Percentiles rank a stretch among this genome's conserved stretches.
These are phyloP conservation scores for Tragopan temminckii DNA, from an alignment of 2,797 vertebrate genomes.

Conservation along the genomic window DNA sequence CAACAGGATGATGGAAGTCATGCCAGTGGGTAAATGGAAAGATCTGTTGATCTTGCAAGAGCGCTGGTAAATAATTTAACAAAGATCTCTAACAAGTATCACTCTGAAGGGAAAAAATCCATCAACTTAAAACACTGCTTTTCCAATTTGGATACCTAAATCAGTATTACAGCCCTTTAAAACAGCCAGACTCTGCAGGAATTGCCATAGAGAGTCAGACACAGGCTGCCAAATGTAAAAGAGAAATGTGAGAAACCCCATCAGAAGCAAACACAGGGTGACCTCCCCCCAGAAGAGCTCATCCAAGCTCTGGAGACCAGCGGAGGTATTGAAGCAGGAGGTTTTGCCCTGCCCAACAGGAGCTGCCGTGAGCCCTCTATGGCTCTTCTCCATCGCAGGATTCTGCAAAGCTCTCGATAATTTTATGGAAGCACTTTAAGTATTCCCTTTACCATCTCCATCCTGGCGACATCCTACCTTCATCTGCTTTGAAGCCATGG, in stretches of 20 bases:
- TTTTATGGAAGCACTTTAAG: conserved; percentile 8
- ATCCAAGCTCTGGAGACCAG: not conserved
- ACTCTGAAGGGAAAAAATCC: not conserved
- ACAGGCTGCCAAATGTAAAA: conserved; percentile 25
- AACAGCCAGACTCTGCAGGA: not conserved
- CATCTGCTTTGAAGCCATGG: rapidly evolving
- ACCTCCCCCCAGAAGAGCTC: not conserved
- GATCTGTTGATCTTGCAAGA: not conserved
- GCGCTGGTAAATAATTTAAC: conserved; percentile 19
- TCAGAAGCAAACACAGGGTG: conserved; percentile 3
- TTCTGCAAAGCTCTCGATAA: conserved; percentile 25
- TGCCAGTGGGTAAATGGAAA: not conserved
- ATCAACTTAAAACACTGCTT: not conserved
- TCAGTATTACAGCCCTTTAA: not conserved
- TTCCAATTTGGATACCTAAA: not conserved
- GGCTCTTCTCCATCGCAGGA: not conserved
- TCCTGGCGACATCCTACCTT: not conserved
- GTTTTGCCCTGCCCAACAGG: not conserved
- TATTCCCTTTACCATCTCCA: not conserved
- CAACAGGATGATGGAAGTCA: not conserved
- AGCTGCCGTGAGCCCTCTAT: not conserved
- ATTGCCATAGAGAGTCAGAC: conserved; percentile 8
- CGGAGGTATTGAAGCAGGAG: not conserved
- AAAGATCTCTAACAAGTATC: not conserved
- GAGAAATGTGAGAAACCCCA: conserved; percentile 21